A percentile compares a stretch with the other conserved stretches of the same genome.
Evolutionary conservation across 1,140 invertebrate genomes (phyloP).

Genomic region (Lutraria rhynchaena): DNA sequence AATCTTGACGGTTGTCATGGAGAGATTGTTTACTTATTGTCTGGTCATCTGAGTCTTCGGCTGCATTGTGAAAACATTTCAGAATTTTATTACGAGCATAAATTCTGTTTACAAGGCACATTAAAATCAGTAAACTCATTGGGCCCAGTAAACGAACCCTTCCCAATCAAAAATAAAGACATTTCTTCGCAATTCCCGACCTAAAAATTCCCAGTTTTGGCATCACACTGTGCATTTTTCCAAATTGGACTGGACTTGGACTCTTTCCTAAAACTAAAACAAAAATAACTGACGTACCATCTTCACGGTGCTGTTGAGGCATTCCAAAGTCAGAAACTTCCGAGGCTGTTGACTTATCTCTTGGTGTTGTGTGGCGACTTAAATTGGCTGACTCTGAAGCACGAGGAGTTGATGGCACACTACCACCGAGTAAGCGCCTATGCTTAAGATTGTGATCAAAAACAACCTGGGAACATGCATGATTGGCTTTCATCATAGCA

Average conservation of each 20-base stretch:
- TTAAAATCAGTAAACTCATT: not conserved
- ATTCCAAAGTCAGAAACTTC: constrained; percentile 62
- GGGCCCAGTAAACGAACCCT: too few species aligned
- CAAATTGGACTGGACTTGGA: too few species aligned
- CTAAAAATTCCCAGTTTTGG: too few species aligned
- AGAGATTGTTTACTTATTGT: constrained; percentile 62
- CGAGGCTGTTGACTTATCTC: constrained; percentile 39
- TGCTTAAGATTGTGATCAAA: constrained; percentile 63
- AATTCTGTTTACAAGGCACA: not conserved
- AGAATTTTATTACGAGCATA: too few species aligned
- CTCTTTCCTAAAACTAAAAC: too few species aligned
- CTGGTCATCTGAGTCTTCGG: constrained; percentile 72
- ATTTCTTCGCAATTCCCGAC: too few species aligned
- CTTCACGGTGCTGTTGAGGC: constrained; percentile 55
- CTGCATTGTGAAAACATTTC: constrained; percentile 44
- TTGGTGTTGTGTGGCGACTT: constrained; percentile 59
- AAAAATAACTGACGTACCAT: constrained; percentile 6
- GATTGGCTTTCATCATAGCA: constrained; percentile 72
- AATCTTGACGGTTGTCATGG: constrained; percentile 64
- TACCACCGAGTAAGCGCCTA: not conserved
- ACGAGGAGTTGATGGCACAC: constrained; percentile 38
- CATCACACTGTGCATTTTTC: too few species aligned
- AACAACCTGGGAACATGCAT: constrained; percentile 73
- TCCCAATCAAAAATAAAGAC: too few species aligned
- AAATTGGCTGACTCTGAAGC: not conserved